Percentiles rank a stretch among this genome's conserved stretches.
These are phyloP conservation scores for Parthenolecanium corni DNA, from an alignment of 2,888 invertebrate genomes.

Conservation along the genomic window DNA sequence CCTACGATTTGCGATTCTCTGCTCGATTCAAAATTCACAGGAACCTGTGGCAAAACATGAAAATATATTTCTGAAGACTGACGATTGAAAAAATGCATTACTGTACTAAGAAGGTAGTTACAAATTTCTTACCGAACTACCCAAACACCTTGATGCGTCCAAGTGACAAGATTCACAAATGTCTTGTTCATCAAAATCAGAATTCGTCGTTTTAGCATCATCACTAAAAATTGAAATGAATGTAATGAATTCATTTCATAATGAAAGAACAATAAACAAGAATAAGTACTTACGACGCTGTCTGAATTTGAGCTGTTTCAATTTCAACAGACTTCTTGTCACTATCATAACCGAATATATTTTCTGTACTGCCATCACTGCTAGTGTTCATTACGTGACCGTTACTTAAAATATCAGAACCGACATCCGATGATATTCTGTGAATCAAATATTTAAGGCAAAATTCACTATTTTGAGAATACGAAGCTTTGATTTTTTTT, in stretches of 20 bases:
- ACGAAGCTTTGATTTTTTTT: background rate
- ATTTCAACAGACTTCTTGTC: background rate
- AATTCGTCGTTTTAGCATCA: slow-evolving; percentile 1
- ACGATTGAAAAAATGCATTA: background rate
- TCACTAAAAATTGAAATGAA: background rate
- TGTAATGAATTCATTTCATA: background rate
- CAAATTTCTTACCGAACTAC: background rate
- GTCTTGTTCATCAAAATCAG: slow-evolving; percentile 6
- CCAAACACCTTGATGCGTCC: slow-evolving; percentile 3
- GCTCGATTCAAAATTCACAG: background rate
- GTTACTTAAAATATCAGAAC: background rate
- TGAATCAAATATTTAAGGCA: background rate
- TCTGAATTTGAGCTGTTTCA: background rate
- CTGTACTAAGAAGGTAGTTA: background rate
- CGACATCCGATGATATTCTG: background rate
- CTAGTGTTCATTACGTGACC: background rate
- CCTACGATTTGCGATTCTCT: background rate
- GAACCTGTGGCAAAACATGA: background rate
- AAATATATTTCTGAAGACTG: background rate
- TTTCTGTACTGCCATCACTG: background rate
- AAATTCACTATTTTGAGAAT: background rate
- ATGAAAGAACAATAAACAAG: background rate
- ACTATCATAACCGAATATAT: background rate
- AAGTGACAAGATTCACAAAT: slow-evolving; percentile 14
- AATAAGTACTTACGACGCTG: background rate